Base-by-base conservation (phyloP, 1,140 invertebrate species). In the Camponotus pennsylvanicus region DNA sequence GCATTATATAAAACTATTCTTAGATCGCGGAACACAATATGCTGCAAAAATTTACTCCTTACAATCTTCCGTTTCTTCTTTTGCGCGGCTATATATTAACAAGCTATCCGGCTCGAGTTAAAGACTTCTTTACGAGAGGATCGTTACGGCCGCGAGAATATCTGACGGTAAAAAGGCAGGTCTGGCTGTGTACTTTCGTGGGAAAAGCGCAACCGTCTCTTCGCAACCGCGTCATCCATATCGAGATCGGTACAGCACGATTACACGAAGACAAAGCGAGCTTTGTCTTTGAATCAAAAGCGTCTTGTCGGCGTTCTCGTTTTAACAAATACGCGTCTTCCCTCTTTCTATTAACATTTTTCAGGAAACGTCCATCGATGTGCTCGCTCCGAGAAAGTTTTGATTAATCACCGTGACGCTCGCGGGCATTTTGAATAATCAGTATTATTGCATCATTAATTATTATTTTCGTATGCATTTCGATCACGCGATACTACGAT, bases 241-340 rank as follows among this genome's bases (percentile, higher is more conserved):
- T 80, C 71, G 80, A 55, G 61, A 52, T 71, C 52, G 79, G 73
- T 64, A 71, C 27, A 21, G 63, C 49, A 4, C 67, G 87, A 88
- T 88, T 88, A 88, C 66, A n/a, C 57, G 9, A 85, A 45, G 87
- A 84, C 59, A 88, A 70, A 73, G 73, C 59, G 11, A 70, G 40
- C 79, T 85, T 84, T 77, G 64, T 87, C 61, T 69, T 71, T 71
- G 37, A 49, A 75, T 34, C 34, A 71, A 87, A 69, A 52, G 45
- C 32, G 13, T 27, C 49, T 13, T n/a, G 82, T 85, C 45, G 66
- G 78, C 13, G 3, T 13, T 32, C 42, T 73, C 37, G 59, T 18
- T 71, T 87, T 71, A 79, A 77, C 82, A 69, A 87, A 77, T 75
- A 42, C 32, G 7, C 66, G n/a, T 9, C 32, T 57, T 69, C 18